Percentiles rank a stretch among this genome's conserved stretches.
Conservation (phyloP, 2,888 invertebrate genomes). For the Thymelicus sylvestris region DNA sequence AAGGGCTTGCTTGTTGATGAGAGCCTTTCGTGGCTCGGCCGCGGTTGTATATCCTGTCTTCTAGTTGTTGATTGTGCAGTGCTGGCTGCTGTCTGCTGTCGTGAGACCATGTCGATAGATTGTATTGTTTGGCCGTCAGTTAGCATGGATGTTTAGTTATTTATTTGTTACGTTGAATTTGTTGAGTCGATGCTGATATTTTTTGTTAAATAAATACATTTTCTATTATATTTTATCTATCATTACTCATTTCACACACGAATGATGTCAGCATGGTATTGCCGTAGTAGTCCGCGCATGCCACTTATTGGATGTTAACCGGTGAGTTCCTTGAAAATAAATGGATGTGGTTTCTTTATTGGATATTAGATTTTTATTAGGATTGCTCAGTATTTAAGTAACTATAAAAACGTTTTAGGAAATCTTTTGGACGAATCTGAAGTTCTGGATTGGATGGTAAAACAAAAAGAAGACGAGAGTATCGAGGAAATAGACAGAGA, state of each 20-base stretch:
- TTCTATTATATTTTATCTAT: slow-evolving; percentile 71
- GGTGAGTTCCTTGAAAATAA: slow-evolving; percentile 78
- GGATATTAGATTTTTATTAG: slow-evolving; percentile 46
- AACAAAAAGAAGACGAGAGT: slow-evolving; percentile 95
- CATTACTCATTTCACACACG: slow-evolving; percentile 74
- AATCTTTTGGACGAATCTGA: slow-evolving; percentile 89
- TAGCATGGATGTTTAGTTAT: slow-evolving; percentile 79
- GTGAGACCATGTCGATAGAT: slow-evolving; percentile 73
- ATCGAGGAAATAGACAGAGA: slow-evolving; percentile 95
- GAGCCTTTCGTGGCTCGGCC: slow-evolving; percentile 24
- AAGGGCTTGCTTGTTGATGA: slow-evolving; percentile 23
- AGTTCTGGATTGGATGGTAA: slow-evolving; percentile 95
- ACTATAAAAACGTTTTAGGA: slow-evolving; percentile 75
- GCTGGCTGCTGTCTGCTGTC: slow-evolving; percentile 51
- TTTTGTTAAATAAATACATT: slow-evolving; percentile 83
- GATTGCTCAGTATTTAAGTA: slow-evolving; percentile 53
- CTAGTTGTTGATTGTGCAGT: slow-evolving; percentile 47
- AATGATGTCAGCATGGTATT: slow-evolving; percentile 84
- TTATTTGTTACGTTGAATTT: slow-evolving; percentile 77
- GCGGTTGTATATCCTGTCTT: slow-evolving; percentile 17
- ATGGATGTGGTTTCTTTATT: slow-evolving; percentile 83
- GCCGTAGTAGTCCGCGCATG: slow-evolving; percentile 80
- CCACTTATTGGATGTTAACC: slow-evolving; percentile 73
- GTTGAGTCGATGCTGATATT: slow-evolving; percentile 78
- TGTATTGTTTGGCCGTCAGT: slow-evolving; percentile 77